Base-by-base conservation (phyloP, 2,888 invertebrate genomes). In the Aphidius colemani region DNA sequence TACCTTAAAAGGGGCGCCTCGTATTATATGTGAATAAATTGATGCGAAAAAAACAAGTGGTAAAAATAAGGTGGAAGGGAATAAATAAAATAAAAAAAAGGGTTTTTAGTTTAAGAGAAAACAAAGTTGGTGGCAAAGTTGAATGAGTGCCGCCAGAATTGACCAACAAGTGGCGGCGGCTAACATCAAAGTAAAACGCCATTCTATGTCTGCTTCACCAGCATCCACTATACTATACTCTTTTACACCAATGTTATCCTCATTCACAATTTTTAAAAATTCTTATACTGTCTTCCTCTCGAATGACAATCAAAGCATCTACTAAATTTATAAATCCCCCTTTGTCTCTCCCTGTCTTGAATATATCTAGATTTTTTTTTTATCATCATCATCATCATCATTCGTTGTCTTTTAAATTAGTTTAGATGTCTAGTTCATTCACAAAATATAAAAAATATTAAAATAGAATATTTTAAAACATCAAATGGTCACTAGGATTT, bases 351-450 rank as follows among this genome's bases (percentile, higher is more conserved):
- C 61, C 56, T 60, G 48, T 56, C 65, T 30, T 5, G 1, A 30
- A 30, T 30, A 30, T 30, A 30, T 30, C 30, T 30, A 18, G 13
- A 18, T 18, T 30, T 30, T 30, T 30, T 30, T 30, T 30, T 30
- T 30, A 4, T 30, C 4, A 4, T 2, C 0, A 4, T 30, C 5
- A 4, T 30, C 30, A 5, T 30, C 30, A 30, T 30, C 30, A 30
- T 30, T 30, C 72, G 69, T 72, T 71, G 71, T 73, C 71, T 65
- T 61, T 65, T 64, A 53, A 61, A 66, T 66, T 67, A 67, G 69
- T 68, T 69, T 65, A 67, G 59, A 30, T 44, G 56, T 45, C 56
- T 40, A 6, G 45, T 49, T n/a, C 11, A 49, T 43, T 59, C 43
- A 43, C 50, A 51, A 51, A 48, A 46, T 48, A 48, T 49, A 30